Evolutionary conservation across 2,797 vertebrate species (phyloP).

Genomic region (Discoglossus pictus): DNA sequence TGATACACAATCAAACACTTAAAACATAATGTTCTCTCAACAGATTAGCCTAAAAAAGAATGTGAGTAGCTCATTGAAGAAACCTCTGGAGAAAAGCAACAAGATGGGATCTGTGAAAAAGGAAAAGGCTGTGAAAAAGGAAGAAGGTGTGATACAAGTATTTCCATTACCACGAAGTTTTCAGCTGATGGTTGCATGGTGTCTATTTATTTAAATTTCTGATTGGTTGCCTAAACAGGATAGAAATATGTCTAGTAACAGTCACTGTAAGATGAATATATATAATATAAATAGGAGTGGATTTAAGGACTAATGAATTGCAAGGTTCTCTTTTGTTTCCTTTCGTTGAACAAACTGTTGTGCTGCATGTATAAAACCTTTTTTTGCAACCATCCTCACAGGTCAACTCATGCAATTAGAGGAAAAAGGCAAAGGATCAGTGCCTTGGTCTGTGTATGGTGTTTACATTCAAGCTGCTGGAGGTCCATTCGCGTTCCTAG

Average conservation of each 20-base stretch:
- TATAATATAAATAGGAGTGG: too few relatives aligned
- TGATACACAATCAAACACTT: too few relatives aligned
- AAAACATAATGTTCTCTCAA: too few relatives aligned
- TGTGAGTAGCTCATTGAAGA: constrained; percentile 80
- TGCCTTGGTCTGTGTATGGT: constrained; percentile 83
- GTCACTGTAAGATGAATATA: too few relatives aligned
- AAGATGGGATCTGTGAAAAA: constrained; percentile 88
- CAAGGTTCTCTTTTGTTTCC: too few relatives aligned
- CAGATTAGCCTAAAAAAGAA: constrained; percentile 82
- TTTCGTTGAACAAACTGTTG: too few relatives aligned
- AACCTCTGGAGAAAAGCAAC: constrained; percentile 75
- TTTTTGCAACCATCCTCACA: constrained; percentile 59
- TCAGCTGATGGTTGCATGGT: too few relatives aligned
- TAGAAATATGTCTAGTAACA: too few relatives aligned
- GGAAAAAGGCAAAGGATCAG: constrained; percentile 82
- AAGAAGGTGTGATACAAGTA: constrained; percentile 69
- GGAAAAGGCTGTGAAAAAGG: constrained; percentile 76
- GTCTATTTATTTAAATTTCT: not conserved
- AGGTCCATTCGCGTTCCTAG: constrained; percentile 79
- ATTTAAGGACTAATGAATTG: too few relatives aligned
- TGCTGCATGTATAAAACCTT: too few relatives aligned
- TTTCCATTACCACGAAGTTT: not conserved
- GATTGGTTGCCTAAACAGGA: too few relatives aligned
- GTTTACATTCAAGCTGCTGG: constrained; percentile 86
- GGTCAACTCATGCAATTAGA: constrained; percentile 81